Conservation (phyloP, 1,140 invertebrate genomes). For the Drosophila burlai region DNA sequence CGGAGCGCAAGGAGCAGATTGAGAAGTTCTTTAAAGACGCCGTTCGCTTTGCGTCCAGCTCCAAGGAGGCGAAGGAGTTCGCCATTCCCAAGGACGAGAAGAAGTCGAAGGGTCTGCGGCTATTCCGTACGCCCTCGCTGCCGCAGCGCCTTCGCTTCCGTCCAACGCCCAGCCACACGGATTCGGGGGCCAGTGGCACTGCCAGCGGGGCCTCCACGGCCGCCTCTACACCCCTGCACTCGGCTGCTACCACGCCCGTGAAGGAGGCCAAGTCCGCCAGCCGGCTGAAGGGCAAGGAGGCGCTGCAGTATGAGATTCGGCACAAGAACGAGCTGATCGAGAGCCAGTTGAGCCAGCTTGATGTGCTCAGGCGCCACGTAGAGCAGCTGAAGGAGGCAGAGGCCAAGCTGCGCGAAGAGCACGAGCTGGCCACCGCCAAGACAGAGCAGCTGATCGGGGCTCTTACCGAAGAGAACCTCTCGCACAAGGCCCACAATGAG, state of each 20-base stretch:
- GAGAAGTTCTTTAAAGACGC: slow-evolving; percentile 85
- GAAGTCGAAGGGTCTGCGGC: slow-evolving; percentile 76
- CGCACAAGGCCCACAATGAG: slow-evolving; percentile 70
- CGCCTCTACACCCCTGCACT: slow-evolving; percentile 76
- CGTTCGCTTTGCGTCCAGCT: slow-evolving; percentile 73
- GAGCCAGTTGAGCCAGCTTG: slow-evolving; percentile 77
- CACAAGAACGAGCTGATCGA: slow-evolving; percentile 82
- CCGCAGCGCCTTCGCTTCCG: slow-evolving; percentile 82
- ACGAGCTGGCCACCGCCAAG: slow-evolving; percentile 55
- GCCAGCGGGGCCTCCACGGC: slow-evolving; percentile 63
- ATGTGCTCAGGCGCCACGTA: slow-evolving; percentile 77
- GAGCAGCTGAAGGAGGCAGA: slow-evolving; percentile 80
- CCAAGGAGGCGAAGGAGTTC: slow-evolving; percentile 81
- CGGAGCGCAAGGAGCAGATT: slow-evolving; percentile 82
- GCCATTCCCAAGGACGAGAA: slow-evolving; percentile 83
- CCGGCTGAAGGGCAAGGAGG: slow-evolving; percentile 82
- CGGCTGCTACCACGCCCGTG: slow-evolving; percentile 75
- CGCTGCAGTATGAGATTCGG: slow-evolving; percentile 80
- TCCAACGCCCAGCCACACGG: slow-evolving; percentile 65
- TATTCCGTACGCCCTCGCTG: slow-evolving; percentile 82
- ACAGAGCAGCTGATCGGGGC: slow-evolving; percentile 71
- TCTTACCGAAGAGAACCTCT: slow-evolving; percentile 60
- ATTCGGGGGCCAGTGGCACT: slow-evolving; percentile 25
- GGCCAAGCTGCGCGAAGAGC: slow-evolving; percentile 69
- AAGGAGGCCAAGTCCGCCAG: slow-evolving; percentile 79